Conservation (phyloP, 1,140 invertebrate species). For the Leucophenga varia region DNA sequence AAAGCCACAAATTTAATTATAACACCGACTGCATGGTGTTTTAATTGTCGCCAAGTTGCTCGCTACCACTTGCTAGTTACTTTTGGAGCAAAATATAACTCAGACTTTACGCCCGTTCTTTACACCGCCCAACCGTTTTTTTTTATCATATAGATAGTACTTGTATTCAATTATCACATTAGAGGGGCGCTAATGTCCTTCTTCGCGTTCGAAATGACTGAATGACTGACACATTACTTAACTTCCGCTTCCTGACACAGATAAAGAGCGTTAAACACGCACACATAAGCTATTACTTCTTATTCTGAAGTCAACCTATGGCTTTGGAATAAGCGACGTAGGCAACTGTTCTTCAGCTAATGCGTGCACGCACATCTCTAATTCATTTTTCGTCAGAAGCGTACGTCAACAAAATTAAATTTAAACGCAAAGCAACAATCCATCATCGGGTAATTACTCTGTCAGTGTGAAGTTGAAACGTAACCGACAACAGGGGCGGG, state of each 20-base stretch:
- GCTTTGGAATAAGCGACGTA: no score
- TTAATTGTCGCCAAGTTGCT: not conserved
- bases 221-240: constrained; percentile 51
- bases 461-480: constrained; percentile 32
- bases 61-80: not conserved
- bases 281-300: no score
- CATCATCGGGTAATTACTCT: constrained; percentile 53
- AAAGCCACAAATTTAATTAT: no score
- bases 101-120: no score
- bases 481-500: constrained; percentile 6
- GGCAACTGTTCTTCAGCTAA: constrained; percentile 16
- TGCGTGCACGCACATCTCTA: constrained; percentile 42
- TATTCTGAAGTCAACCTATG: no score
- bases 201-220: constrained; percentile 16
- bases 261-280: constrained; percentile 10
- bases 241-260: constrained; percentile 45
- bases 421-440: constrained; percentile 53
- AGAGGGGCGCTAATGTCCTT: constrained; percentile 8
- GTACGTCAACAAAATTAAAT: constrained; percentile 52
- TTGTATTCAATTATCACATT: not conserved
- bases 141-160: not conserved
- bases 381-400: constrained; percentile 38
- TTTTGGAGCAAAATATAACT: no score
- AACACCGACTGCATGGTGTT: not conserved
- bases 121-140: no score